Evolutionary conservation across 2,797 vertebrate species (phyloP), one percentile per base, ranked within the genome.

Genomic region (Tympanoctomys barrerae): DNA sequence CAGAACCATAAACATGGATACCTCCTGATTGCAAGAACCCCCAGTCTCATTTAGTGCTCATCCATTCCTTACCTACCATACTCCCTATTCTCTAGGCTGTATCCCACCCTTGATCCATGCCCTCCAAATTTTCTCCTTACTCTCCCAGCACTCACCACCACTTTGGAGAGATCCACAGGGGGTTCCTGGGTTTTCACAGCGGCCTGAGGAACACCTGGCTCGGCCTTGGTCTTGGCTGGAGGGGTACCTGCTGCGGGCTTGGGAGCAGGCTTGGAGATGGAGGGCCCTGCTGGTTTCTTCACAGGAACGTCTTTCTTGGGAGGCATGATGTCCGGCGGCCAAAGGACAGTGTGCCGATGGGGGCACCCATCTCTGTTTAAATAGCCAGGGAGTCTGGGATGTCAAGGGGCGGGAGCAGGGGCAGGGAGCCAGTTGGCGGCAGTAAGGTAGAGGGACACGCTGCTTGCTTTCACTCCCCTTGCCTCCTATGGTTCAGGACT

Each of bases 241-340:
- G 83, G 59, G 62, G 87, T 46, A 54, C 42, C 93, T 52, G 31
- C 49, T 36, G 93, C 96, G 21, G 98, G 97, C 89, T 97, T 98
- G 70, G 95, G 81, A 62, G 94, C 96, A 59, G 98, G 97, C 49
- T 98, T 98, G 90, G 96, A 24, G 89, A 96, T 79, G 54, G 97
- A 59, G 33, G 97, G 94, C 6, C 96, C 97, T 16, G 90, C 89
- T 31, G 98, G 98, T 94, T 97, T 97, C 97, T 98, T 98, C 96
- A 98, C 94, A 0, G 98, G 98, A 89, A 97, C 81, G 85, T 98
- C 98, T 79, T 98, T 98, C 97, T 98, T 98, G 94, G 98, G 98
- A 89, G 98, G 97, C 98, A 98, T 98, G 97, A 89, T 96, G 96
- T 96, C 92, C 52, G 13, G 64, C 94, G 91, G 91, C 94, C 94